Evolutionary conservation across 2,888 invertebrate genomes (phyloP).

Genomic region (Andrena bucephala): DNA sequence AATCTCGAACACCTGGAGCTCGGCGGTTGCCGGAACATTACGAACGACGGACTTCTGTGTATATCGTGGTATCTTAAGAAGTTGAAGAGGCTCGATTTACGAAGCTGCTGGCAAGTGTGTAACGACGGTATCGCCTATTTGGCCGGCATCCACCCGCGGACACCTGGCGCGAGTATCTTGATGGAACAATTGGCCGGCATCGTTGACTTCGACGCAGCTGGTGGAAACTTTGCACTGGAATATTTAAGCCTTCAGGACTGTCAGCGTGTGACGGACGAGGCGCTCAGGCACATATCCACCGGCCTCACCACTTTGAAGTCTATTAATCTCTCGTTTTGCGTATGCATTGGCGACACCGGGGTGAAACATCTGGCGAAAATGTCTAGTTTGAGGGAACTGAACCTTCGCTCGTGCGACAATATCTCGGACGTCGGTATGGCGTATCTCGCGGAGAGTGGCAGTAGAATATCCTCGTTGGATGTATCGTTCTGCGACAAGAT

Average conservation of each 20-base stretch:
- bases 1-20: constrained; percentile 95
- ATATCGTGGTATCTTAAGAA: constrained; percentile 95
- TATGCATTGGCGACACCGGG: constrained; percentile 97
- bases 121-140: constrained; percentile 96
- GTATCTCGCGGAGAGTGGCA: constrained; percentile 95
- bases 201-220: constrained; percentile 84
- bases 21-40: constrained; percentile 96
- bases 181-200: constrained; percentile 32
- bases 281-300: constrained; percentile 93
- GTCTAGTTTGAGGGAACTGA: constrained; percentile 93
- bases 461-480: constrained; percentile 92
- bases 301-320: constrained; percentile 92
- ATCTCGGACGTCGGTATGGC: constrained; percentile 97
- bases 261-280: constrained; percentile 96
- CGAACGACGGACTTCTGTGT: constrained; percentile 93
- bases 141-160: constrained; percentile 86
- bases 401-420: constrained; percentile 96
- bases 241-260: constrained; percentile 97
- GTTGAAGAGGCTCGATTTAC: constrained; percentile 93
- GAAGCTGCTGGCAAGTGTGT: constrained; percentile 97
- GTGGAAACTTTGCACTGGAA: constrained; percentile 92
- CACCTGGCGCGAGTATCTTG: constrained; percentile 10
- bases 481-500: constrained; percentile 98
- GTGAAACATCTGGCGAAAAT: constrained; percentile 95
- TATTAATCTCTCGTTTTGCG: constrained; percentile 97